Evolutionary conservation across 2,888 invertebrate species (phyloP).

Genomic region (Rotaria socialis): DNA sequence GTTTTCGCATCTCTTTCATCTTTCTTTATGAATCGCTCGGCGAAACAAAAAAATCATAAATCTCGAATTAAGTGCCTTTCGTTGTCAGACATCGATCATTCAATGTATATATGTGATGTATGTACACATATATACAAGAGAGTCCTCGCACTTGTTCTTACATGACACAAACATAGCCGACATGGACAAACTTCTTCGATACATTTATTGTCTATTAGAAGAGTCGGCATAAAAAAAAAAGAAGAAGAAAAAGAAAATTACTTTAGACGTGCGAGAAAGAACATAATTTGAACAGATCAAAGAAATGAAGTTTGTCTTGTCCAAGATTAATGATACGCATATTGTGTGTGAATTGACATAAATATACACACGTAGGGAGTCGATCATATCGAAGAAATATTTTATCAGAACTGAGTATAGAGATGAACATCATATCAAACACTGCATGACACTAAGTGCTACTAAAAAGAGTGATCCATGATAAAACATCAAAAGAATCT

Average conservation of each 20-base stretch:
- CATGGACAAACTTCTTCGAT: slow-evolving; percentile 2
- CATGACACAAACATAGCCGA: slow-evolving; percentile 4
- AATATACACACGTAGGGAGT: slow-evolving; percentile 23
- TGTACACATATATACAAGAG: neutral
- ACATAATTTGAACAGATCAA: slow-evolving; percentile 26
- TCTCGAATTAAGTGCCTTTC: slow-evolving; percentile 33
- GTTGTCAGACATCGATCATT: slow-evolving; percentile 36
- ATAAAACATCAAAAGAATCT: neutral
- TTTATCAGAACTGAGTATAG: neutral
- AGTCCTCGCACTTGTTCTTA: slow-evolving; percentile 21
- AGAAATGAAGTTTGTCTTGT: slow-evolving; percentile 9
- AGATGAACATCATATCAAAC: slow-evolving; percentile 25
- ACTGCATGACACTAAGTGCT: neutral
- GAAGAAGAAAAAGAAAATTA: neutral
- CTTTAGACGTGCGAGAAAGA: slow-evolving; percentile 24
- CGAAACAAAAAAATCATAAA: slow-evolving; percentile 35
- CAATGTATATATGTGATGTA: neutral
- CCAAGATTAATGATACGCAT: slow-evolving; percentile 22
- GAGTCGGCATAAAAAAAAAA: neutral
- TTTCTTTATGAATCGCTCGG: slow-evolving; percentile 3
- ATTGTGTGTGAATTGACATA: slow-evolving; percentile 26
- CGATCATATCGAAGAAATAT: slow-evolving; percentile 20
- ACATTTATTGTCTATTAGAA: neutral
- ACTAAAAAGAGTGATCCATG: neutral
- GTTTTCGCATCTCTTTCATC: slow-evolving; percentile 32